Conservation (phyloP, 2,113 vertebrate species). For the Eudyptes chrysolophus region DNA sequence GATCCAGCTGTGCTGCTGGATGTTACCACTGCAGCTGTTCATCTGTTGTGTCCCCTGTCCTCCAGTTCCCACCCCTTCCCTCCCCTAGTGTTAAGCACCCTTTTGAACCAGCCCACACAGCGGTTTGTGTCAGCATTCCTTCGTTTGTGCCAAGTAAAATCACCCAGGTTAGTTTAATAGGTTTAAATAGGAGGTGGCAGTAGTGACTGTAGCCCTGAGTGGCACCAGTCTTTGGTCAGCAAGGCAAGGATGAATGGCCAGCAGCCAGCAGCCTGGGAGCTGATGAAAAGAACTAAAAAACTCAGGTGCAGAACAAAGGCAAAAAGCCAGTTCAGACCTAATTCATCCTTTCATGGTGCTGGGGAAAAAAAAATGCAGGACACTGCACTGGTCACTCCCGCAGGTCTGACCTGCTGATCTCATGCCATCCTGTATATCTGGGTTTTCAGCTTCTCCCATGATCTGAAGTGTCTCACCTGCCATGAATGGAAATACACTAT, state of each 20-base stretch:
- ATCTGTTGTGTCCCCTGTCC: background rate
- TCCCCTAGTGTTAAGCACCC: background rate
- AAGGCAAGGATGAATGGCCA: background rate
- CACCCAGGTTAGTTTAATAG: background rate
- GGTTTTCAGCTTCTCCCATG: background rate
- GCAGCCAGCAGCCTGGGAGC: background rate
- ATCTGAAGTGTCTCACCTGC: background rate
- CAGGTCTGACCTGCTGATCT: background rate
- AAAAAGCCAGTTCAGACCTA: background rate
- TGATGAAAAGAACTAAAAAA: background rate
- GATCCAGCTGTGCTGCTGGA: background rate
- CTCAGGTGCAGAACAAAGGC: background rate
- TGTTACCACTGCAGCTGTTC: background rate
- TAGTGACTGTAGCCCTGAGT: background rate
- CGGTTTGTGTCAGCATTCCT: background rate
- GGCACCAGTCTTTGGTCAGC: background rate
- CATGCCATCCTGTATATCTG: background rate
- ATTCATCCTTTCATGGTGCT: background rate
- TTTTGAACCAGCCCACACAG: background rate
- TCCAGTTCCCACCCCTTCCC: background rate
- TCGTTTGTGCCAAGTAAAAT: background rate
- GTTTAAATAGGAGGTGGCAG: background rate
- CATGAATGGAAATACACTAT: background rate
- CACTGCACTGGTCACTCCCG: background rate
- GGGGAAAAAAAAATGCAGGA: background rate